Percentiles rank a stretch among this genome's conserved stretches.
phyloP scores from a whole-genome alignment of 2,888 invertebrate species.

The Meliscaeva auricollis region DNA sequence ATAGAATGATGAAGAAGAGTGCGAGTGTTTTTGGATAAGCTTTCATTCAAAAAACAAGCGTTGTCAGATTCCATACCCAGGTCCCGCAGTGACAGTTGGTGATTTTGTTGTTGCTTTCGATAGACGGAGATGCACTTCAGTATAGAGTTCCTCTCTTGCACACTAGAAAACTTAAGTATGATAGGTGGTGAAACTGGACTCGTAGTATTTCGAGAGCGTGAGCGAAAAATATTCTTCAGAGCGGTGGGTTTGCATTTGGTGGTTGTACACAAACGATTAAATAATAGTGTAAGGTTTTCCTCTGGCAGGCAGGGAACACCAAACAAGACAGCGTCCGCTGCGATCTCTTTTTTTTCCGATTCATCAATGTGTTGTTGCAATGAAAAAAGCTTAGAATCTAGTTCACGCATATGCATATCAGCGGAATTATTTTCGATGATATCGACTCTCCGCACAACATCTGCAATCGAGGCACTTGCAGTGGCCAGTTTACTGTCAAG shows the following conservation, averaged over 20 bases:
- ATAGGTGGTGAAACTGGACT: not conserved
- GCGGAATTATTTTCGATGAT: not conserved
- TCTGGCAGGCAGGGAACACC: not conserved
- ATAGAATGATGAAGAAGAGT: not conserved
- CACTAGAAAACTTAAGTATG: not conserved
- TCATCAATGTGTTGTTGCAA: slow-evolving; percentile 3
- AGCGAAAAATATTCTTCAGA: slow-evolving; percentile 1
- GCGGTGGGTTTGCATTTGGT: not conserved
- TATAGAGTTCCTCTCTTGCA: slow-evolving; percentile 1
- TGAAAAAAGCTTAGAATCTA: not conserved
- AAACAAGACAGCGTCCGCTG: slow-evolving; percentile 5
- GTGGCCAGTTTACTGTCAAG: not conserved
- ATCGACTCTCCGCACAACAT: not conserved
- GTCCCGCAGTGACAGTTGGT: slow-evolving; percentile 3
- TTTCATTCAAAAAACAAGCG: slow-evolving; percentile 2
- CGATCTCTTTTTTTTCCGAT: not conserved
- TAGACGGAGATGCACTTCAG: not conserved
- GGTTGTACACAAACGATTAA: not conserved
- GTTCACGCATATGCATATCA: not conserved
- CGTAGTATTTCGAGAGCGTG: not conserved
- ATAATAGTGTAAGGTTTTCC: not conserved
- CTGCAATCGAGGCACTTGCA: not conserved
- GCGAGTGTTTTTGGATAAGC: not conserved
- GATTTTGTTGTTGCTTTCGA: not conserved
- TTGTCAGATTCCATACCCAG: not conserved